Evolutionary conservation across 64 coral and sea anemone species (phyloP).

Genomic region (Stichodactyla helianthus): DNA sequence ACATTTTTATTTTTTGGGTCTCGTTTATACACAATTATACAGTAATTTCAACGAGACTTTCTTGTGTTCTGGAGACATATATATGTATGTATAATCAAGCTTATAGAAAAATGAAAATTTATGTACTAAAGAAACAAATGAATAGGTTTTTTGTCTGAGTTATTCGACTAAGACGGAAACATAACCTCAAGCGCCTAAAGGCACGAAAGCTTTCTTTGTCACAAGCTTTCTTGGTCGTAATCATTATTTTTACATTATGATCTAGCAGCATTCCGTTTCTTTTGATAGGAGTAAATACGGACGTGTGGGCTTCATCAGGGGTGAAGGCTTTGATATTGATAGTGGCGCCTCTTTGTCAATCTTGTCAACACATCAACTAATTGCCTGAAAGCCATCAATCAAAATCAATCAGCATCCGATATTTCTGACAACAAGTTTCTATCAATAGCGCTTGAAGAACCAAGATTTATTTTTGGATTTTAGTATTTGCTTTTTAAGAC

Average conservation of each 20-base stretch:
- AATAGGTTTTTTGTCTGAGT: neutral
- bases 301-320: conserved; percentile 1
- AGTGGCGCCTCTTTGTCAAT: conserved; percentile 28
- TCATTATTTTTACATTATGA: conserved; percentile 2
- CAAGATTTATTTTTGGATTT: neutral
- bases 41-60: neutral
- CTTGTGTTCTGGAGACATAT: neutral
- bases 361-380: conserved; percentile 17
- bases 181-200: conserved; percentile 1
- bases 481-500: neutral
- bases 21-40: neutral
- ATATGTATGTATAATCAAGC: neutral
- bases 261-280: neutral
- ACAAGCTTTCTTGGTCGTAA: neutral
- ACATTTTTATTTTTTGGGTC: neutral
- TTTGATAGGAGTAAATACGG: neutral
- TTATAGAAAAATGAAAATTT: neutral
- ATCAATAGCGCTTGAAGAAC: neutral
- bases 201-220: neutral
- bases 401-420: conserved; percentile 15
- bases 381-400: conserved; percentile 14
- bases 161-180: neutral
- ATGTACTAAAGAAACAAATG: neutral
- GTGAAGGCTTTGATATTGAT: conserved; percentile 12
- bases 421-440: neutral